Evolutionary conservation across 2,888 invertebrate genomes (phyloP).

Genomic region (Drosophila ustulata): DNA sequence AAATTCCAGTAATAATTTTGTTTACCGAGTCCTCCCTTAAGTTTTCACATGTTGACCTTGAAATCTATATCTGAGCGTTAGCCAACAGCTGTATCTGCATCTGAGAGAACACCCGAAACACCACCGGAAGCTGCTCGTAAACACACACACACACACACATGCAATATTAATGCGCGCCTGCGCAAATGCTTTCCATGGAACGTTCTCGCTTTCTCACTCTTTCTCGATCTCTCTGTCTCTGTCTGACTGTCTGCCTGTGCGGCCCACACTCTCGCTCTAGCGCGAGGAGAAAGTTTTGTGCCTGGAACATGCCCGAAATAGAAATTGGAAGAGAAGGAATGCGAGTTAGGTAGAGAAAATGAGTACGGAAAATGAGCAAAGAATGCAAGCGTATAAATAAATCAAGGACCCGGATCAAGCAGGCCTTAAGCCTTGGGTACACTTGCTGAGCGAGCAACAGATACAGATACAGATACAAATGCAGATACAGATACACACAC

Average conservation of each 20-base stretch:
- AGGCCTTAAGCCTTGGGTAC: slow-evolving; percentile 61
- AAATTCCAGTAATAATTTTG: slow-evolving; percentile 21
- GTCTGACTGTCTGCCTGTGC: background rate
- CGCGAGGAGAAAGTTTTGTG: slow-evolving; percentile 67
- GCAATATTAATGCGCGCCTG: slow-evolving; percentile 52
- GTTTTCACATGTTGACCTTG: slow-evolving; percentile 63
- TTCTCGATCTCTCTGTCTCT: background rate
- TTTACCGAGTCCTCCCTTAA: slow-evolving; percentile 42
- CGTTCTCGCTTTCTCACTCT: slow-evolving; percentile 1
- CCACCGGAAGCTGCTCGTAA: slow-evolving; percentile 70
- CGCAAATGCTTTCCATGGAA: slow-evolving; percentile 55
- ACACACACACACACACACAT: background rate
- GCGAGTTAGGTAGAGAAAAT: slow-evolving; percentile 65
- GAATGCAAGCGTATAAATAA: slow-evolving; percentile 63
- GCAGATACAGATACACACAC: slow-evolving; percentile 27
- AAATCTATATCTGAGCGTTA: slow-evolving; percentile 45
- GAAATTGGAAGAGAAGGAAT: slow-evolving; percentile 57
- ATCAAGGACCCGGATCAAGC: slow-evolving; percentile 74
- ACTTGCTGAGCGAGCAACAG: slow-evolving; percentile 71
- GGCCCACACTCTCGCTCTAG: slow-evolving; percentile 22
- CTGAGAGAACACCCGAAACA: slow-evolving; percentile 58
- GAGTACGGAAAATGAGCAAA: slow-evolving; percentile 43
- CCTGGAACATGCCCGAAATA: slow-evolving; percentile 51
- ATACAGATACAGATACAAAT: slow-evolving; percentile 44
- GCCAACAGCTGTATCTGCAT: slow-evolving; percentile 41